A percentile compares a stretch with the other conserved stretches of the same genome.
These are phyloP conservation scores for Myripristis jacobus DNA, from an alignment of 2,797 vertebrate species.

Conservation along the genomic window DNA sequence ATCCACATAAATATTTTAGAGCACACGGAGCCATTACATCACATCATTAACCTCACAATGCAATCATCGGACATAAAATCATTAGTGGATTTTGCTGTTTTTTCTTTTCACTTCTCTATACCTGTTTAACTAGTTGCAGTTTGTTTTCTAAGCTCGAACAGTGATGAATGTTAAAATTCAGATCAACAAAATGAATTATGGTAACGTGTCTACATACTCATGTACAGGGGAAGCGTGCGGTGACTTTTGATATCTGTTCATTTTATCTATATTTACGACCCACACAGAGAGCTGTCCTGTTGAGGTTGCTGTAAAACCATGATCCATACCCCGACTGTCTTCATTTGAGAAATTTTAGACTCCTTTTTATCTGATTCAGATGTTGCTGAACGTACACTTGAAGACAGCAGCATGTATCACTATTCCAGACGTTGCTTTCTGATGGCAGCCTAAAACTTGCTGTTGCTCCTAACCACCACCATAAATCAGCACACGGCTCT, in stretches of 20 bases:
- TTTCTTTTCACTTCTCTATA: not conserved
- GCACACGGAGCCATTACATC: not conserved
- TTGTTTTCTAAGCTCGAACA: not conserved
- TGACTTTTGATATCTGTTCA: no score
- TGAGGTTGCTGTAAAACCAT: not conserved
- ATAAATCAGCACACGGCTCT: slow-evolving; percentile 71
- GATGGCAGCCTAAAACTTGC: slow-evolving; percentile 51
- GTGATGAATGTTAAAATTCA: slow-evolving; percentile 7
- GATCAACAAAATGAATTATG: not conserved
- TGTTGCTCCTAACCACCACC: slow-evolving; percentile 53
- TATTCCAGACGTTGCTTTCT: slow-evolving; percentile 61
- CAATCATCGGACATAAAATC: slow-evolving; percentile 15
- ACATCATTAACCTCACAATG: no score
- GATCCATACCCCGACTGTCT: not conserved
- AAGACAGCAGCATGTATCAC: slow-evolving; percentile 50
- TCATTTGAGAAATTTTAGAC: slow-evolving; percentile 52
- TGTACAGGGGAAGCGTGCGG: not conserved
- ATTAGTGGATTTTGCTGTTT: not conserved
- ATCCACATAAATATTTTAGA: not conserved
- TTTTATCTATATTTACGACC: not conserved
- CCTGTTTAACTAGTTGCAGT: not conserved
- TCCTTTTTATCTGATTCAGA: slow-evolving; percentile 53
- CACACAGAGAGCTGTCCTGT: not conserved
- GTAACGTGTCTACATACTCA: not conserved
- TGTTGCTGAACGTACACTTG: slow-evolving; percentile 33